These are phyloP conservation scores for Herpetotheres cachinnans DNA, from an alignment of 2,113 vertebrate species.

Conservation along the genomic window DNA sequence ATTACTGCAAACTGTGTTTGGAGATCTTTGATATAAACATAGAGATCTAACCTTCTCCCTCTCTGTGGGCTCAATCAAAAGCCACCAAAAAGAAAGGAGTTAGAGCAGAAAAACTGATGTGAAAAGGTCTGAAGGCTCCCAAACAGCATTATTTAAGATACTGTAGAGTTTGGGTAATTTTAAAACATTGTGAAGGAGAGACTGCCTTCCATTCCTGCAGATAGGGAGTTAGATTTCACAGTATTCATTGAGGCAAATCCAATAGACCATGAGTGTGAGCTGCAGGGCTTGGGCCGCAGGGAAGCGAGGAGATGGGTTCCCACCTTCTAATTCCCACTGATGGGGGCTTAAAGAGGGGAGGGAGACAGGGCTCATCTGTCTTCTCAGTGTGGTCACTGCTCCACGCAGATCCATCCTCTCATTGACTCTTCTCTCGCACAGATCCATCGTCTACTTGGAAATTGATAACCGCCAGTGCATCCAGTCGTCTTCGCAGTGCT, in stretches of 20 bases:
- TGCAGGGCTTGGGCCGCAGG: not conserved
- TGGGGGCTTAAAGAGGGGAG: not conserved
- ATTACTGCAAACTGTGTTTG: slow-evolving; percentile 14
- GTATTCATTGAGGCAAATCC: not conserved
- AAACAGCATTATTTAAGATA: not conserved
- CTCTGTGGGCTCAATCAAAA: slow-evolving; percentile 35
- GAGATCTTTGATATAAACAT: slow-evolving; percentile 25
- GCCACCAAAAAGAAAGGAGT: not conserved
- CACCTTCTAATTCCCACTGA: not conserved
- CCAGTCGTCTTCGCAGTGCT: slow-evolving; percentile 89
- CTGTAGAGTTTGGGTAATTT: not conserved
- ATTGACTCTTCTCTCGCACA: slow-evolving; percentile 22
- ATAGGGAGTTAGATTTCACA: not conserved
- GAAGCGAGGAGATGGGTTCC: not conserved
- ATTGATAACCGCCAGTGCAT: slow-evolving; percentile 96
- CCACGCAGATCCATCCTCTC: not conserved
- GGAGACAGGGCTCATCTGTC: not conserved
- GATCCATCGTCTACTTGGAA: slow-evolving; percentile 92
- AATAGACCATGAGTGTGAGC: not conserved
- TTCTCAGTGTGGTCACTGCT: not conserved
- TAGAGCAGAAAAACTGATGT: not conserved
- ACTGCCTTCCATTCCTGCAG: not conserved
- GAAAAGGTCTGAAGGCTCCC: slow-evolving; percentile 2
- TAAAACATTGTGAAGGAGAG: not conserved
- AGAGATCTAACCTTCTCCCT: slow-evolving; percentile 24